Evolutionary conservation across 2,797 vertebrate species (phyloP).

Genomic region (Pipistrellus pygmaeus): DNA sequence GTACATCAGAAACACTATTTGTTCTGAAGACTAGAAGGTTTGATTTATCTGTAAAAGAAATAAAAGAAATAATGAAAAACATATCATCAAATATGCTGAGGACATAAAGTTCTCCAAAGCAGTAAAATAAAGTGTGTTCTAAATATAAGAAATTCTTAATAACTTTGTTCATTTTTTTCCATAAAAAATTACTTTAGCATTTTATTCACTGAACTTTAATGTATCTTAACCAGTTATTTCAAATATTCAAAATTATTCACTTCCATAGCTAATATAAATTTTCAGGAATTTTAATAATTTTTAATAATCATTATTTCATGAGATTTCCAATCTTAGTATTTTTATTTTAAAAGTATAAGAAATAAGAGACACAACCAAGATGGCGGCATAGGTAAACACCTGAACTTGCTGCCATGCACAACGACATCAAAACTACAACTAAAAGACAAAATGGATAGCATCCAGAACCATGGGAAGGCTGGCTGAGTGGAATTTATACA

Average conservation of each 20-base stretch:
- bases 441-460: too few species aligned
- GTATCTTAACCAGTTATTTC: slow-evolving; percentile 25
- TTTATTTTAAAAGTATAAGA: slow-evolving; percentile 54
- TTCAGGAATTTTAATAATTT: slow-evolving; percentile 40
- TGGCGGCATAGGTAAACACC: too few species aligned
- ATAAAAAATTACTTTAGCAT: not conserved
- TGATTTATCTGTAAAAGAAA: slow-evolving; percentile 92
- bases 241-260: slow-evolving; percentile 56
- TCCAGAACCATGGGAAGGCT: too few species aligned
- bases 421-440: too few species aligned
- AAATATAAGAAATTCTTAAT: not conserved
- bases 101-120: slow-evolving; percentile 44
- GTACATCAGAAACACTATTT: slow-evolving; percentile 91
- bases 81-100: not conserved
- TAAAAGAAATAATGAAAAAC: slow-evolving; percentile 49
- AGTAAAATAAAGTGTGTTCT: slow-evolving; percentile 51
- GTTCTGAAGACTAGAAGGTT: slow-evolving; percentile 96
- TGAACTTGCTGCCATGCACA: too few species aligned
- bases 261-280: slow-evolving; percentile 54
- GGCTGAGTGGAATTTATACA: too few species aligned
- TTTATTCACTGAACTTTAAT: slow-evolving; percentile 65
- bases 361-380: not conserved
- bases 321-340: slow-evolving; percentile 23
- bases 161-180: slow-evolving; percentile 39
- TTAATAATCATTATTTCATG: slow-evolving; percentile 46